Conservation (phyloP, 2,888 invertebrate species). For the Ochropleura plecta region DNA sequence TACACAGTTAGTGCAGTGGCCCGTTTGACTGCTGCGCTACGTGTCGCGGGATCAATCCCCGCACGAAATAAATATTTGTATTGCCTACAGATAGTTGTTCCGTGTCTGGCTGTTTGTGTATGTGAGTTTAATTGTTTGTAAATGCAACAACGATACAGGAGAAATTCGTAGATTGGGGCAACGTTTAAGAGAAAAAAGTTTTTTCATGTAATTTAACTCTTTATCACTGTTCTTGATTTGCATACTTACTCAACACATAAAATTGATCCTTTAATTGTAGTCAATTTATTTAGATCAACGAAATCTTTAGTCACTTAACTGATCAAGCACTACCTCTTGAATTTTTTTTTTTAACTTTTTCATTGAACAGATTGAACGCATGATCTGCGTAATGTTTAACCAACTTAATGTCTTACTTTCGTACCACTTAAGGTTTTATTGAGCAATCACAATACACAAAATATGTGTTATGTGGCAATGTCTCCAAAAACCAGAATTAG, state of each 20-base stretch:
- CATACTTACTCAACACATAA: neutral
- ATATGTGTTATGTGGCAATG: constrained; percentile 2
- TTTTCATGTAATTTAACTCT: neutral
- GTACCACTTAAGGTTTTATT: neutral
- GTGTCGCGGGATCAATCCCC: too few species aligned
- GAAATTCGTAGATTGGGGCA: too few species aligned
- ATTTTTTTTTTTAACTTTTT: neutral
- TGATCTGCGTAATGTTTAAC: neutral
- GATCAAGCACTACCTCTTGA: neutral
- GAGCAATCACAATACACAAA: neutral
- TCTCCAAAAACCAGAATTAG: neutral
- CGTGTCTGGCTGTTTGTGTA: too few species aligned
- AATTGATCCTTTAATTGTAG: neutral
- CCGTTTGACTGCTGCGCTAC: too few species aligned
- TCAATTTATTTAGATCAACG: neutral
- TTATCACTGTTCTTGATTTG: neutral
- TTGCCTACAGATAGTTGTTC: too few species aligned
- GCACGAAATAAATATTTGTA: too few species aligned
- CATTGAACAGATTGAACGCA: neutral
- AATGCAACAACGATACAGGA: too few species aligned
- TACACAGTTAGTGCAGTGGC: too few species aligned
- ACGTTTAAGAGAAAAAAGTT: neutral
- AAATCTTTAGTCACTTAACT: neutral
- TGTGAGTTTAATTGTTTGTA: too few species aligned
- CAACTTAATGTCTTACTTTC: neutral